Conservation (phyloP, 92 coral and sea anemone genomes). For the Zoanthus gigantus region DNA sequence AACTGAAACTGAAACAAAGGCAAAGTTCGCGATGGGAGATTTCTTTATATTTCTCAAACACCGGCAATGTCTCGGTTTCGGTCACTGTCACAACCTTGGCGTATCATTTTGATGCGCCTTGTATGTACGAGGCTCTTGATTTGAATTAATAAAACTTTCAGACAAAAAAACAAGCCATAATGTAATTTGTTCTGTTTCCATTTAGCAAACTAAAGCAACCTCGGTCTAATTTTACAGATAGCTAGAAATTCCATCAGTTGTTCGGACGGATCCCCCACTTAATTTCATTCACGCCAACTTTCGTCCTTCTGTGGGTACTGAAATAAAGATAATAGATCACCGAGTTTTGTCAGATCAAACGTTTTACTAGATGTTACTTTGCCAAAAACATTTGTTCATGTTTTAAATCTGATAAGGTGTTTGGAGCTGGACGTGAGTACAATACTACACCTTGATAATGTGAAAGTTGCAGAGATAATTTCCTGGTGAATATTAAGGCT, state of each 20-base stretch:
- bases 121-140: neutral
- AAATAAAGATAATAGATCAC: constrained; percentile 8
- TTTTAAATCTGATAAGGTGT: constrained; percentile 21
- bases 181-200: neutral
- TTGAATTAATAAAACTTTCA: neutral
- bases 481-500: too few relatives aligned
- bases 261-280: neutral
- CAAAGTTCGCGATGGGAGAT: neutral
- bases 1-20: too few relatives aligned
- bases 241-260: neutral
- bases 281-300: constrained; percentile 11
- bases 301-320: constrained; percentile 12
- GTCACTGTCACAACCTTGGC: neutral
- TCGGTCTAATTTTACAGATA: neutral
- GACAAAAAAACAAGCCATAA: neutral
- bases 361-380: neutral
- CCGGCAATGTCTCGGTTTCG: neutral
- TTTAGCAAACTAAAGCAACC: neutral
- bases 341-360: constrained; percentile 2
- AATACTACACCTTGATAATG: neutral
- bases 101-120: neutral
- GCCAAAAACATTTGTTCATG: constrained; percentile 15
- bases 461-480: neutral
- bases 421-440: constrained; percentile 18
- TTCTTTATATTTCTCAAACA: neutral